These are phyloP conservation scores for Muscicapa adusta DNA, from an alignment of 2,113 vertebrate genomes.

Conservation along the genomic window DNA sequence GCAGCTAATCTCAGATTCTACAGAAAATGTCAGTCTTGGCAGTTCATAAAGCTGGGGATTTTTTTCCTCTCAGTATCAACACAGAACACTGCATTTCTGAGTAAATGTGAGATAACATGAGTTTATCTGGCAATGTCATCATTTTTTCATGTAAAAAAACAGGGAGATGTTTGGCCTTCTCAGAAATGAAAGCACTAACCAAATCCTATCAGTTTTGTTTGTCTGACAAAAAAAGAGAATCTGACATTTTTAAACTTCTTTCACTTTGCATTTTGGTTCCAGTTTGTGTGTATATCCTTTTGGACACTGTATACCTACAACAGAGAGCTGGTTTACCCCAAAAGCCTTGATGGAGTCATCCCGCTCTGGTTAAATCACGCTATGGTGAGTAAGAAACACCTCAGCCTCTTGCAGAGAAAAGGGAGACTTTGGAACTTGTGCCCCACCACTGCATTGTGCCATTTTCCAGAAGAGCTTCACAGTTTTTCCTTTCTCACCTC, in stretches of 20 bases:
- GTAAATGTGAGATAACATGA: not conserved
- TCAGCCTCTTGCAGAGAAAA: not conserved
- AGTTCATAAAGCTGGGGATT: not conserved
- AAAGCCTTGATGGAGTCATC: constrained; percentile 76
- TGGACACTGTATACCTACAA: constrained; percentile 84
- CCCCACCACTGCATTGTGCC: not conserved
- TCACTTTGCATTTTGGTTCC: constrained; percentile 22
- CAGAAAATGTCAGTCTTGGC: not conserved
- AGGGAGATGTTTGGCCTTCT: not conserved
- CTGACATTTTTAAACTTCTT: not conserved
- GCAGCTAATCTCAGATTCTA: not conserved
- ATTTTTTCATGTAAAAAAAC: not conserved
- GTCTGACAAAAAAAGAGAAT: not conserved
- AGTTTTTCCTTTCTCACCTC: not conserved
- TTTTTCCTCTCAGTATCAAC: not conserved
- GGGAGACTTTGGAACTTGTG: not conserved
- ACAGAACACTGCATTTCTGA: not conserved
- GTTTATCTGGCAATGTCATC: not conserved
- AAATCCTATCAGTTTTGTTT: not conserved
- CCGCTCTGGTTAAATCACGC: constrained; percentile 86
- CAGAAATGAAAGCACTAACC: not conserved
- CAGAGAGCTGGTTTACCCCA: constrained; percentile 84
- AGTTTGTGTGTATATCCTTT: constrained; percentile 85
- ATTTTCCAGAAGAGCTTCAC: not conserved
- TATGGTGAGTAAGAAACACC: constrained; percentile 76